These are phyloP conservation scores for Eueremaeus valkanovi DNA, from an alignment of 2,888 invertebrate species.

Conservation along the genomic window DNA sequence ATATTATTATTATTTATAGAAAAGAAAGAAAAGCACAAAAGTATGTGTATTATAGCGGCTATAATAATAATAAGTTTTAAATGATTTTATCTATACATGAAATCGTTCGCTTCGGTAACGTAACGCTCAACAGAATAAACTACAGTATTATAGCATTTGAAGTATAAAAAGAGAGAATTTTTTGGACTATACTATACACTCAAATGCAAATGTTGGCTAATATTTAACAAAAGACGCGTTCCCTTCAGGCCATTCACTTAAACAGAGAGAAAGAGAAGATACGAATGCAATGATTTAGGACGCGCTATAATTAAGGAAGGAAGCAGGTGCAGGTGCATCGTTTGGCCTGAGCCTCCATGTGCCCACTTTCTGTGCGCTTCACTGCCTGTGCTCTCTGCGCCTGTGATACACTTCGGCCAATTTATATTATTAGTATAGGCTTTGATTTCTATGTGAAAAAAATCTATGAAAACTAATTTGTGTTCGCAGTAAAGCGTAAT, in stretches of 20 bases:
- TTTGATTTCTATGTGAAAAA: slow-evolving; percentile 30
- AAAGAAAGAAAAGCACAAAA: background rate
- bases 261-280: slow-evolving; percentile 2
- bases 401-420: slow-evolving; percentile 18
- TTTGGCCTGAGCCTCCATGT: slow-evolving; percentile 3
- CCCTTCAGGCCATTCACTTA: slow-evolving; percentile 11
- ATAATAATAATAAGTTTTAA: slow-evolving; percentile 25
- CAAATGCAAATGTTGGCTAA: slow-evolving; percentile 34
- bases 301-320: slow-evolving; percentile 38
- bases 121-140: background rate
- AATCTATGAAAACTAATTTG: slow-evolving; percentile 3
- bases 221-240: slow-evolving; percentile 33
- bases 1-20: background rate
- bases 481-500: background rate
- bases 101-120: background rate
- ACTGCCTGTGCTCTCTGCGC: slow-evolving; percentile 5
- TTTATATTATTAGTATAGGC: slow-evolving; percentile 32
- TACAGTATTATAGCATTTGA: background rate
- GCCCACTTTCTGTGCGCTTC: background rate
- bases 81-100: slow-evolving; percentile 29
- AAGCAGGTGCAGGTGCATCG: slow-evolving; percentile 36
- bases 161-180: background rate
- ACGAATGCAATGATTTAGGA: slow-evolving; percentile 33
- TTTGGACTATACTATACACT: background rate
- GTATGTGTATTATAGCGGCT: background rate